Percentiles rank a stretch among this genome's conserved stretches.
These are phyloP conservation scores for Anguilla rostrata DNA, from an alignment of 2,113 vertebrate species.

Conservation along the genomic window DNA sequence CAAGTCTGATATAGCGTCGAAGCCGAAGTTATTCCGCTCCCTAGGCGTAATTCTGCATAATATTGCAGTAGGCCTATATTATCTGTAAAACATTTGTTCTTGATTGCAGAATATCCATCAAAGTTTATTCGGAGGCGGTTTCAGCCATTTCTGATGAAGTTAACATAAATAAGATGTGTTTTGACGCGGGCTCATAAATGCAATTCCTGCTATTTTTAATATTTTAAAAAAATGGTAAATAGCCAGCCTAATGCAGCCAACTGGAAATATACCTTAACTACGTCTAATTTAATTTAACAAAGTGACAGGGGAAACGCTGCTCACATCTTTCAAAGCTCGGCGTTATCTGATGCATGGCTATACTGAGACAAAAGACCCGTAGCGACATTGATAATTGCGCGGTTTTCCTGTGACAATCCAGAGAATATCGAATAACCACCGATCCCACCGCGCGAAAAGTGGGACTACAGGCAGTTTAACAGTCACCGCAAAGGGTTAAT, in stretches of 20 bases:
- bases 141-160: no score
- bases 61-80: no score
- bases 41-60: no score
- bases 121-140: no score
- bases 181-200: no score
- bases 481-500: constrained; percentile 42
- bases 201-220: no score
- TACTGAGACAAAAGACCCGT: not conserved
- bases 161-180: no score
- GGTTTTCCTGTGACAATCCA: not conserved
- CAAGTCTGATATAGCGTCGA: not conserved
- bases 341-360: not conserved
- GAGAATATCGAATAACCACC: not conserved
- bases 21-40: not conserved
- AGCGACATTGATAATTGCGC: not conserved
- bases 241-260: not conserved
- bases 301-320: not conserved
- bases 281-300: not conserved
- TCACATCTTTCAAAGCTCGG: not conserved
- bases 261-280: not conserved
- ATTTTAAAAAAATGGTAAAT: not conserved
- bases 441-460: not conserved
- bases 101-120: no score
- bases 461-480: not conserved
- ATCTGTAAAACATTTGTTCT: no score